Evolutionary conservation across 2,113 vertebrate genomes (phyloP), one percentile per base, ranked within the genome.

Genomic region (Pomatostomus ruficeps): DNA sequence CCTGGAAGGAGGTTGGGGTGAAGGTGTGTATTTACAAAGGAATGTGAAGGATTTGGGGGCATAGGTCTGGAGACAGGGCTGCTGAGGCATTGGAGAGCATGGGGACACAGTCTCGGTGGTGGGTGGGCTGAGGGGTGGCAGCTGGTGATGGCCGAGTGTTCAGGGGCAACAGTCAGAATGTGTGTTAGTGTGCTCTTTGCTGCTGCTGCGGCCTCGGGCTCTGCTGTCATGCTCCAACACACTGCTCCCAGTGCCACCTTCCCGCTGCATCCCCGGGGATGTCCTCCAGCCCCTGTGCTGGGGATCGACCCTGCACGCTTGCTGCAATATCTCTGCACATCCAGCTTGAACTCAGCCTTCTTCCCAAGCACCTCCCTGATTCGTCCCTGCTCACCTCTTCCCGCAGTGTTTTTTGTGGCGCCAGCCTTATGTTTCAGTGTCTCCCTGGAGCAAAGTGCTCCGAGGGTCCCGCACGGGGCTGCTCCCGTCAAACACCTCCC

Each of bases 131-230:
- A 46, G 19, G 9, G 36, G 31, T 3, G 35, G 31, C 4, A 1
- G 70, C 40, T 35, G 54, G 26, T 16, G 49, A 26, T 0, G 5
- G 36, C 25, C 15, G 49, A 10, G 38, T 6, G 35, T 9, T 17
- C 29, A 24, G 68, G 7, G 10, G 25, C 7, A 33, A 26, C 23
- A 23, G 23, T n/a, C 36, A 74, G 28, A 43, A 78, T 2, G 8
- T 0, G 6, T 10, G 8, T n/a, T 12, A 62, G 8, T 0, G 0
- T 14, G 49, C 9, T 12, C 29, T 51, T 38, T 51, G 42, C 36
- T 1, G 2, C 65, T 33, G 23, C 1, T 1, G 18, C 0, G 0
- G 43, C 58, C n/a, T 48, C 2, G 1, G 61, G 31, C 51, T 73
- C 77, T 2, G 28, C 68, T 28, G 45, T 40, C 49, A 6, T 1